Evolutionary conservation across 2,113 vertebrate genomes (phyloP), one percentile per base, ranked within the genome.

Genomic region (Rhadina sibilatrix): DNA sequence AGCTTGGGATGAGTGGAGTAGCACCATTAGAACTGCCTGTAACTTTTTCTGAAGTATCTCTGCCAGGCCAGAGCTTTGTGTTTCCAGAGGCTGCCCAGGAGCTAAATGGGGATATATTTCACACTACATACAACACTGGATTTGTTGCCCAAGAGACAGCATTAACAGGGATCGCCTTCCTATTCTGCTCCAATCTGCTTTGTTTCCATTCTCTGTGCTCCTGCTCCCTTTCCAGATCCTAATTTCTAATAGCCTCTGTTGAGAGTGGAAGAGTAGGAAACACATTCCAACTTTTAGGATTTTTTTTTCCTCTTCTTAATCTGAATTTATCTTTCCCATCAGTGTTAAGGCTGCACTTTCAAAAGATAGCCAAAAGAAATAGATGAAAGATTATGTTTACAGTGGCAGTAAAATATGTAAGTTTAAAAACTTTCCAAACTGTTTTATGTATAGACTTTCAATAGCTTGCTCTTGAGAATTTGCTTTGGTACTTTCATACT

Each of bases 111-210:
- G 2, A 1, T 5, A 8, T 20, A 83, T 64, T 35, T 64, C 33
- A 50, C 6, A 5, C 18, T 33, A 9, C 0, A 1, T 42, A 42
- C 12, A 75, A 19, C 10, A 64, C 6, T 7, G 16, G 16, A 3
- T 14, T 84, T 37, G 65, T 6, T 35, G 22, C 22, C 38, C 65
- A 60, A 80, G 10, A 21, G 22, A 69, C 5, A 15, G 17, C 2
- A 3, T 21, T 18, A 47, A 33, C 3, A 6, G 19, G 31, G 11
- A 54, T 69, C n/a, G 83, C 4, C 11, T 93, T 88, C 27, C 33
- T 7, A 8, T 47, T 83, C 46, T 53, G 27, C 19, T 50, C 4
- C 30, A 83, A 15, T 6, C 7, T 64, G 14, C 37, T 89, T 74
- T 75, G 14, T 37, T 86, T 60, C n/a, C 7, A 11, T 13, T 65